Conservation (phyloP, 2,113 vertebrate genomes). For the Tachysurus fulvidraco region DNA sequence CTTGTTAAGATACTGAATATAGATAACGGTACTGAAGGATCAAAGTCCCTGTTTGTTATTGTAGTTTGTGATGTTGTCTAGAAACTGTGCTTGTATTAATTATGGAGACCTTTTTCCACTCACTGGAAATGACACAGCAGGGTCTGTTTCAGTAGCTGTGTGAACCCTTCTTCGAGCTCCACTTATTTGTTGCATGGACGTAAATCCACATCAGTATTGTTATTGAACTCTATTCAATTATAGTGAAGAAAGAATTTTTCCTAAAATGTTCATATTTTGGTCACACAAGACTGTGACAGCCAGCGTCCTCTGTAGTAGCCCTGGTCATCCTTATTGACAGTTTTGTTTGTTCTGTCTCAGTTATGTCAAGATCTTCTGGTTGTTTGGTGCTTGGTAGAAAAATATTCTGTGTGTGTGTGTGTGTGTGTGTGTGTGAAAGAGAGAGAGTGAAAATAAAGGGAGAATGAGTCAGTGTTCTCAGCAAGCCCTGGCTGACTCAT, state of each 20-base stretch:
- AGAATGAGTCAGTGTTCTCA: conserved; percentile 57
- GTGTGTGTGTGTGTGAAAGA: conserved; percentile 34
- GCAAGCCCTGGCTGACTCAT: conserved; percentile 56
- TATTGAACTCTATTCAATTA: not conserved
- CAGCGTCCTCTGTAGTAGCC: not conserved
- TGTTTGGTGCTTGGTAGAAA: conserved; percentile 15
- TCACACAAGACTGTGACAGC: not conserved
- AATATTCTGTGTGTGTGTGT: conserved; percentile 17
- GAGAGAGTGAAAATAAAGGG: conserved; percentile 41
- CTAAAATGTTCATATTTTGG: not conserved
- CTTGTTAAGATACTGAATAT: not conserved
- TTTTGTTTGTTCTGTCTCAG: not conserved
- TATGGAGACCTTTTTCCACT: conserved; percentile 27
- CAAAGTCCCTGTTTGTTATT: conserved; percentile 4
- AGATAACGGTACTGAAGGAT: not conserved
- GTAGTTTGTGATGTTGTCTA: conserved; percentile 24
- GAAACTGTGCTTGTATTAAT: conserved; percentile 15
- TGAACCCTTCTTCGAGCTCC: not conserved
- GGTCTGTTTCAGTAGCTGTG: not conserved
- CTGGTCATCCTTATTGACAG: not conserved
- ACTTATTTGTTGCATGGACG: not conserved
- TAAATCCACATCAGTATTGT: not conserved
- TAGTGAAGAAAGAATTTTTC: not conserved
- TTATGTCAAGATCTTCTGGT: conserved; percentile 26
- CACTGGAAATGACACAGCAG: conserved; percentile 33